phyloP scores from a whole-genome alignment of 2,113 vertebrate genomes.

The Platysteira castanea region DNA sequence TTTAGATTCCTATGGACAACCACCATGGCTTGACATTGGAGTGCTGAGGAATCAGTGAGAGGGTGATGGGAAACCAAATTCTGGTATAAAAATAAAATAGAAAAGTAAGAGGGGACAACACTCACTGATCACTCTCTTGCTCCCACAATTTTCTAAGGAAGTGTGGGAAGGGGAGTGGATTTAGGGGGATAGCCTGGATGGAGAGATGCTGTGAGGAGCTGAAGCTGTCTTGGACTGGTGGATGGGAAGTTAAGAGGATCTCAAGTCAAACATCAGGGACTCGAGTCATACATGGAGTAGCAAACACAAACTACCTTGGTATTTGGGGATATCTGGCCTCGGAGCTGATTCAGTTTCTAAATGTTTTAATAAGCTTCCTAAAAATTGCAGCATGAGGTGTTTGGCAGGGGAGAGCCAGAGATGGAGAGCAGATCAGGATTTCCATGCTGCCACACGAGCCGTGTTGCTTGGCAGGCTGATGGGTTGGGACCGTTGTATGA shows the following conservation, averaged over 20 bases:
- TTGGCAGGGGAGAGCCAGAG: neutral
- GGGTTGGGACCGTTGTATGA: neutral
- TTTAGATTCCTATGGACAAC: neutral
- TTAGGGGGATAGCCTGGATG: neutral
- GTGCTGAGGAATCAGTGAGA: neutral
- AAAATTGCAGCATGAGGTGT: neutral
- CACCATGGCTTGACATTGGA: neutral
- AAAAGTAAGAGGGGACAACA: neutral
- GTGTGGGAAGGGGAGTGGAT: neutral
- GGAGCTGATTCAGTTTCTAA: neutral
- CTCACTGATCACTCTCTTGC: neutral
- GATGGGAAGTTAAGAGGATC: neutral
- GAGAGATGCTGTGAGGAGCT: neutral
- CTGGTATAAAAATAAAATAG: neutral
- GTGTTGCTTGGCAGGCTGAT: neutral
- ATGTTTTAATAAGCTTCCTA: neutral
- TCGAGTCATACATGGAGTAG: neutral
- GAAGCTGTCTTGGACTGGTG: neutral
- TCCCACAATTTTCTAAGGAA: neutral
- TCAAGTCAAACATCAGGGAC: neutral
- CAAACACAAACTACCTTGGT: neutral
- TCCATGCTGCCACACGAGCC: neutral
- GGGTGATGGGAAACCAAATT: neutral
- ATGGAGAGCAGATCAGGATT: neutral
- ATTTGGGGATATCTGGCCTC: neutral